Conservation (phyloP, 1,140 invertebrate species). For the Micrasema longulum region DNA sequence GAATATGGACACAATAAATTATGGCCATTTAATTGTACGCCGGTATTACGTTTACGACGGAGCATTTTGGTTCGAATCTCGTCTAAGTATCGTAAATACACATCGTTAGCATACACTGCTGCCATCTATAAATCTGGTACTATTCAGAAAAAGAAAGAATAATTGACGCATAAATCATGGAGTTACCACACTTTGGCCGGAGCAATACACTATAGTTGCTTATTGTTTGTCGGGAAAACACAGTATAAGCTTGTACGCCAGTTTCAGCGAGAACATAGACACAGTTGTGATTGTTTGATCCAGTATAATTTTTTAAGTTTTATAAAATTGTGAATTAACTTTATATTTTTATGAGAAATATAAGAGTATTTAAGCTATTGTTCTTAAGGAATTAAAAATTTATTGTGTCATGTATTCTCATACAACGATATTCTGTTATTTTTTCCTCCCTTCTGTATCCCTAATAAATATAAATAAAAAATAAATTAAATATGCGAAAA, state of each 20-base stretch:
- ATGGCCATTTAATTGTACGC: slow-evolving; percentile 38
- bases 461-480: too few relatives aligned
- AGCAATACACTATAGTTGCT: neutral
- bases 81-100: slow-evolving; percentile 51
- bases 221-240: neutral
- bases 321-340: too few relatives aligned
- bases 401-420: too few relatives aligned
- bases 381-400: too few relatives aligned
- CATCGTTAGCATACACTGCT: slow-evolving; percentile 50
- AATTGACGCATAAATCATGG: slow-evolving; percentile 49
- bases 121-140: slow-evolving; percentile 48
- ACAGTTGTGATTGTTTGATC: too few relatives aligned
- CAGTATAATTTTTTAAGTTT: too few relatives aligned
- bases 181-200: slow-evolving; percentile 34
- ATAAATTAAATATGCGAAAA: too few relatives aligned
- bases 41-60: slow-evolving; percentile 27
- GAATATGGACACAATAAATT: slow-evolving; percentile 32
- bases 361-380: too few relatives aligned
- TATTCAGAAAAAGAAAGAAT: slow-evolving; percentile 49
- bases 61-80: slow-evolving; percentile 38
- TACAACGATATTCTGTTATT: too few relatives aligned
- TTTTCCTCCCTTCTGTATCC: too few relatives aligned
- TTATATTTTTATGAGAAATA: too few relatives aligned
- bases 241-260: neutral
- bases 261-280: too few relatives aligned